Percentiles rank a stretch among this genome's conserved stretches.
Evolutionary conservation across 2,797 vertebrate genomes (phyloP).

Genomic region (Coendou prehensilis): DNA sequence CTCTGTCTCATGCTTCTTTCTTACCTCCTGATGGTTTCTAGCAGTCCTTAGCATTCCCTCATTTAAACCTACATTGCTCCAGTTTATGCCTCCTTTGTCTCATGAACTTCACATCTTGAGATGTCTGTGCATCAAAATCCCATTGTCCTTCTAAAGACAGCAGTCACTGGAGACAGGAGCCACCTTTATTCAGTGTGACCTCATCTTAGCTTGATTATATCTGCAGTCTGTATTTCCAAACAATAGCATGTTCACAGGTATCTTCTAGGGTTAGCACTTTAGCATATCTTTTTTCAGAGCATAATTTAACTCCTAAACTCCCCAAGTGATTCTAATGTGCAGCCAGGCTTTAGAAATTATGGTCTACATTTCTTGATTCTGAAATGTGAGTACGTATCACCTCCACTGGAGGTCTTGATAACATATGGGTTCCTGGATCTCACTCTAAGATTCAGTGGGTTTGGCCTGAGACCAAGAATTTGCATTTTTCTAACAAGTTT

Average conservation of each 20-base stretch:
- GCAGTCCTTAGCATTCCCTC: neutral
- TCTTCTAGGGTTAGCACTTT: neutral
- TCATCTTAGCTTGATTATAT: neutral
- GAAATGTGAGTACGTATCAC: neutral
- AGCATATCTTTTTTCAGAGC: neutral
- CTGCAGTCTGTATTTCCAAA: neutral
- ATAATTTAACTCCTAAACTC: neutral
- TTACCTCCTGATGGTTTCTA: neutral
- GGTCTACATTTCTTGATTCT: neutral
- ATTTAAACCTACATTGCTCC: neutral
- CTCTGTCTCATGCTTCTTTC: neutral
- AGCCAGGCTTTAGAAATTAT: neutral
- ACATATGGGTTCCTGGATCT: neutral
- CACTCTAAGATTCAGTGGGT: neutral
- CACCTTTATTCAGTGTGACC: neutral
- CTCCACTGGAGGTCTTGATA: neutral
- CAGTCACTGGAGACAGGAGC: neutral
- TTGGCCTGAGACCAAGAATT: neutral
- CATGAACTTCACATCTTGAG: neutral
- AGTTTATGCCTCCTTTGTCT: neutral
- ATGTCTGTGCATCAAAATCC: neutral
- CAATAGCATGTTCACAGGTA: neutral
- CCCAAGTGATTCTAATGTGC: neutral
- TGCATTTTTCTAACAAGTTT: conserved; percentile 16
- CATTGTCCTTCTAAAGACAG: neutral